Evolutionary conservation across 2,888 invertebrate species (phyloP), one percentile per base, ranked within the genome.

Genomic region (Diarsia mendica): DNA sequence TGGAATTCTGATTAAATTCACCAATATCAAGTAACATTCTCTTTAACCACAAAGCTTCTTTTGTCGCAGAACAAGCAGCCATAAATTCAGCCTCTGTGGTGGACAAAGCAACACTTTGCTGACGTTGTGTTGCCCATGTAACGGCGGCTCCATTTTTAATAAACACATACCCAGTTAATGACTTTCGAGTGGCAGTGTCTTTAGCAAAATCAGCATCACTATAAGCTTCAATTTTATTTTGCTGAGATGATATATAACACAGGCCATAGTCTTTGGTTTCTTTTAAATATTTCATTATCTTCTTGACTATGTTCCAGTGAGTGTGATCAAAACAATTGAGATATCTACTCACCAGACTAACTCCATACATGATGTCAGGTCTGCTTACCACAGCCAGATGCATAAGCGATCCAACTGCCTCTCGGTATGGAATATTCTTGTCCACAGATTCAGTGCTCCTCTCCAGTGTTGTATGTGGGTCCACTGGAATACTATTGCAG

Each of bases 281-380:
- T 33, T 4, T 33, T 33, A 33, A 33, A 33, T 33, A 33, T 33
- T 33, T 33, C 33, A 33, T 33, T 33, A 33, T 33, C 33, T 33
- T 33, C 33, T 33, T 33, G 33, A 33, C 33, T 33, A 33, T 4
- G 33, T 33, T 33, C 33, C 33, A 33, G 33, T 33, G 33, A 33
- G 33, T 33, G 4, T 33, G 33, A 33, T 33, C 33, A 33, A 33
- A 67, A 13, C n/a, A 20, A 67, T 67, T 39, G 6, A 67, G 39
- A 13, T 53, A 67, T 53, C 53, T 53, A 28, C 66, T 66, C 11
- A 51, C 66, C 66, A 66, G 9, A 49, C 33, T 66, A 13, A 51
- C 33, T 28, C 28, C 51, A 33, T 66, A 66, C 23, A 51, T 51
- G 3, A 66, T 66, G 13, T 66, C 66, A 10, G 66, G 51, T 18